A percentile compares a stretch with the other conserved stretches of the same genome.
phyloP scores from a whole-genome alignment of 2,113 vertebrate genomes.

The Lethenteron camtschaticum region DNA sequence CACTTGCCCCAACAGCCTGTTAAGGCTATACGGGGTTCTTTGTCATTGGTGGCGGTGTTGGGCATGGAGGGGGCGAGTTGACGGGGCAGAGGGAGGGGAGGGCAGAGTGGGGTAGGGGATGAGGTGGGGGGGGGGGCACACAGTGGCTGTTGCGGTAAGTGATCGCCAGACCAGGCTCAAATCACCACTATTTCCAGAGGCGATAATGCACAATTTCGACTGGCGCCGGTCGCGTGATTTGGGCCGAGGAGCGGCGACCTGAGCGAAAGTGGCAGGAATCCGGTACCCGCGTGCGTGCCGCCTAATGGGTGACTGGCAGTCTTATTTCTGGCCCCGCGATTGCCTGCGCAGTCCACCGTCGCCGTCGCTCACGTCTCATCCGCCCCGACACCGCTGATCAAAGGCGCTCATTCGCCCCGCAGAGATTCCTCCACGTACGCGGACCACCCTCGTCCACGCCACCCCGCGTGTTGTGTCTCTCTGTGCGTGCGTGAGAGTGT shows the following conservation, averaged over 20 bases:
- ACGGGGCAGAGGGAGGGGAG: no score
- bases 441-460: no score
- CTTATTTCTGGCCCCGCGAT: conserved; percentile 82
- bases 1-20: no score
- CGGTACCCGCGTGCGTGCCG: conserved; percentile 58
- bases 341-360: conserved; percentile 72
- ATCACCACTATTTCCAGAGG: conserved; percentile 96
- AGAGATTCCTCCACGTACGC: no score
- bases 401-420: conserved; percentile 70
- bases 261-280: conserved; percentile 50
- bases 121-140: conserved; percentile 10
- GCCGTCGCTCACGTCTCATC: conserved; percentile 97
- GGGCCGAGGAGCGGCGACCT: conserved; percentile 30
- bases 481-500: no score
- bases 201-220: conserved; percentile 99
- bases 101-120: no score
- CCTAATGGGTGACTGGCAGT: conserved; percentile 98
- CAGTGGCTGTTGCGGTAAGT: no score
- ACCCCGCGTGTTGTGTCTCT: no score
- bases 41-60: no score
- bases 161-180: conserved; percentile 16
- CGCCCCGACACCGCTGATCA: conserved; percentile 99
- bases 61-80: no score
- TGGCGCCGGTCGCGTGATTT: conserved; percentile 72
- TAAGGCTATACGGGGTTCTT: no score